Percentiles rank a stretch among this genome's conserved stretches.
Conservation (phyloP, 2,888 invertebrate genomes). For the Rhingia campestris region DNA sequence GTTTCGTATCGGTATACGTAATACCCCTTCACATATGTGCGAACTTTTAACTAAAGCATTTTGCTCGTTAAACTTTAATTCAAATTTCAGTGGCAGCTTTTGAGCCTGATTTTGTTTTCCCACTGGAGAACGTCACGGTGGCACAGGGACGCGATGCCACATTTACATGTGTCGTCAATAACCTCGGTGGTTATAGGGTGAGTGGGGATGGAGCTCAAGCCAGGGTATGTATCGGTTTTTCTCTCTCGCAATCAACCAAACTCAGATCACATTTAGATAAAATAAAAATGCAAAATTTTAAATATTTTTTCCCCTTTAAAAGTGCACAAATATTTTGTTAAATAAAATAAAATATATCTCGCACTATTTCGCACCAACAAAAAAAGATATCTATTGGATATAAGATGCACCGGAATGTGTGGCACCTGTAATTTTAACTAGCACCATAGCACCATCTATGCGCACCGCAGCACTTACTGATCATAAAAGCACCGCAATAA, state of each 20-base stretch:
- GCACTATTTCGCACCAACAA: slow-evolving; percentile 51
- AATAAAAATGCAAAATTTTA: slow-evolving; percentile 38
- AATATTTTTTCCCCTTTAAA: slow-evolving; percentile 55
- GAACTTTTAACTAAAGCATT: slow-evolving; percentile 14
- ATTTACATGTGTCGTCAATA: slow-evolving; percentile 91
- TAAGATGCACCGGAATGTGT: slow-evolving; percentile 73
- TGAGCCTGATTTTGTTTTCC: slow-evolving; percentile 89
- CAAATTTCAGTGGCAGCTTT: slow-evolving; percentile 85
- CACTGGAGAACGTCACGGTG: slow-evolving; percentile 90
- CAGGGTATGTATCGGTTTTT: slow-evolving; percentile 90
- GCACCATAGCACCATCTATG: slow-evolving; percentile 41
- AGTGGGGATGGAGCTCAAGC: slow-evolving; percentile 92
- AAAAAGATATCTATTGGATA: slow-evolving; percentile 55
- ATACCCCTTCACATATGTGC: not conserved
- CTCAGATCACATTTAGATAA: slow-evolving; percentile 38
- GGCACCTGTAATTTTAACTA: slow-evolving; percentile 59
- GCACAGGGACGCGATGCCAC: slow-evolving; percentile 90
- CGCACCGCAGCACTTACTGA: slow-evolving; percentile 46
- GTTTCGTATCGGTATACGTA: not conserved
- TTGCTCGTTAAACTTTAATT: slow-evolving; percentile 71
- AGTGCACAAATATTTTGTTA: slow-evolving; percentile 60
- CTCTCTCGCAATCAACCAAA: slow-evolving; percentile 58
- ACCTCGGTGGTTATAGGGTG: slow-evolving; percentile 92
- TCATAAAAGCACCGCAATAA: slow-evolving; percentile 49
- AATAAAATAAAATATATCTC: slow-evolving; percentile 43